Evolutionary conservation across 2,888 invertebrate species (phyloP), one percentile per base, ranked within the genome.

Genomic region (Papilio protenor): DNA sequence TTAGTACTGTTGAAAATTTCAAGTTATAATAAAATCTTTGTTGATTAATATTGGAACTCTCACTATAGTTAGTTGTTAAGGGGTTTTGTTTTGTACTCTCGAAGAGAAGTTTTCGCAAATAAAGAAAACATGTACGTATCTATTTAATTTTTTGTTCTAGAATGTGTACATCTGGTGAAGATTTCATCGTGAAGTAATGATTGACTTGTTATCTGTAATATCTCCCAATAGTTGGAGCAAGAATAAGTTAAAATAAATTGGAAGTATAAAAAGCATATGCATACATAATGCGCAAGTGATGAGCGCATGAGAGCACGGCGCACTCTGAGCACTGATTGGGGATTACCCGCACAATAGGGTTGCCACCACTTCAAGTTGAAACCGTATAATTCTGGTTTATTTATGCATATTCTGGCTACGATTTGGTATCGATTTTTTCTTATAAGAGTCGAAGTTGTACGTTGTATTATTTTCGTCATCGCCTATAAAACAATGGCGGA

Each of bases 321-420:
- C 12, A 21, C 21, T 12, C 45, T 45, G n/a, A 69, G 45, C 66
- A 45, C 45, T 69, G 66, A 69, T 69, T 69, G 66, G 45, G 66
- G 66, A 69, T 69, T 69, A 69, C 66, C 21, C 66, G 66, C 45
- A 21, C 4, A 66, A 11, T 11, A 21, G 45, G 66, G n/a, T 45
- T 61, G 61, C 4, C 61, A 61, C 27, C 16, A 1, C 27, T 16
- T 61, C 27, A 2, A 6, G 16, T 61, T 61, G 16, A n/a, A 27
- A 12, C 4, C 4, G 14, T 23, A 23, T 59, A 16, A 61, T 27
- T 16, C 5, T 2, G 23, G 6, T 61, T 16, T 16, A 6, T 27
- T 2, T 16, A 5, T 1, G 11, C 5, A 14, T 59, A 14, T 59
- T 59, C 27, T 23, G 5, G 23, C 23, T 21, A 27, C 11, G 59